phyloP scores from a whole-genome alignment of 1,140 invertebrate species.

The Drosophila punjabiensis region DNA sequence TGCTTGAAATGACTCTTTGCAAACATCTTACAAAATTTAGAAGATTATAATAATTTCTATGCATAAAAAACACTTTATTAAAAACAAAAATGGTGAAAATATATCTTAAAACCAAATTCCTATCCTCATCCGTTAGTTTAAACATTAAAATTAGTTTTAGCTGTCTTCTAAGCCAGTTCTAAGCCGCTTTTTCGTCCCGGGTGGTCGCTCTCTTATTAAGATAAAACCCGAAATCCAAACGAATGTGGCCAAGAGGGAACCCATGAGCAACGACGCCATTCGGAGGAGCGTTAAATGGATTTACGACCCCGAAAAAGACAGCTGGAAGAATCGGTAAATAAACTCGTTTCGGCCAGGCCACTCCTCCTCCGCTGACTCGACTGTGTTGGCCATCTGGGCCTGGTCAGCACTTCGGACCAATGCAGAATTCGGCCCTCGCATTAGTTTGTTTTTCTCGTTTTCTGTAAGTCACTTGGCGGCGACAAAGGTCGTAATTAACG shows the following conservation, averaged over 20 bases:
- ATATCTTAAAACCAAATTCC: too few species aligned
- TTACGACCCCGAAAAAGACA: constrained; percentile 53
- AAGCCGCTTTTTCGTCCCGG: not conserved
- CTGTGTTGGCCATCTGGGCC: constrained; percentile 20
- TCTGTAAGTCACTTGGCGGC: constrained; percentile 32
- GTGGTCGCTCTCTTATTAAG: constrained; percentile 32
- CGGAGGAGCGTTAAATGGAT: constrained; percentile 71
- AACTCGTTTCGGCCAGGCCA: constrained; percentile 70
- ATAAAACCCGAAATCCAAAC: constrained; percentile 11
- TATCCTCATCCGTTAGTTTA: not conserved
- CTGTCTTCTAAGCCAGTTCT: not conserved
- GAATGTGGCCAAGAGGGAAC: constrained; percentile 29
- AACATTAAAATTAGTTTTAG: not conserved
- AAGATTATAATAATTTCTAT: not conserved
- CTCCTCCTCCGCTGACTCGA: constrained; percentile 39
- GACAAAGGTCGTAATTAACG: constrained; percentile 72
- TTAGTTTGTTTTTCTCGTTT: constrained; percentile 12
- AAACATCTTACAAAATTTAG: not conserved
- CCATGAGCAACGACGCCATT: constrained; percentile 69
- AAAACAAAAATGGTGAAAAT: not conserved
- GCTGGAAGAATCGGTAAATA: constrained; percentile 42
- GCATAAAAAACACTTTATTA: not conserved
- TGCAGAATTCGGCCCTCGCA: constrained; percentile 58
- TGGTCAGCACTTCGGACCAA: constrained; percentile 58
- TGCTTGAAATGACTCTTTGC: too few species aligned